phyloP scores from a whole-genome alignment of 2,888 invertebrate genomes.

The Caenorhabditis afra region DNA sequence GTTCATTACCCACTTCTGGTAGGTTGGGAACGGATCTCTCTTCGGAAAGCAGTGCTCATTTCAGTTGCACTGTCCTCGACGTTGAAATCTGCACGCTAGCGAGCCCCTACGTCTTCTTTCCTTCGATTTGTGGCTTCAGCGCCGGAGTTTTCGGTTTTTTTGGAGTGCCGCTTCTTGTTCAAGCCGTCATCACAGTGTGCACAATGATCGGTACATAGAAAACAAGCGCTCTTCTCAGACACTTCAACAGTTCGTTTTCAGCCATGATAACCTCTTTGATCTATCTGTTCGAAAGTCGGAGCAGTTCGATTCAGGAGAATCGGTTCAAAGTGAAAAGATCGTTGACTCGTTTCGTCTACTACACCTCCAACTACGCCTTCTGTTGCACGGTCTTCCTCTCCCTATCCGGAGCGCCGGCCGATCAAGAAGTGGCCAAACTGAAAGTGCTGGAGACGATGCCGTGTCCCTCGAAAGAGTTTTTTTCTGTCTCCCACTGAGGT shows the following conservation, averaged over 20 bases:
- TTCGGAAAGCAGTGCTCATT: too few relatives aligned
- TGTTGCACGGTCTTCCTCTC: not conserved
- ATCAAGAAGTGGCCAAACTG: conserved; percentile 17
- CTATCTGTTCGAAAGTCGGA: conserved; percentile 2
- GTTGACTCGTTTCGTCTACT: not conserved
- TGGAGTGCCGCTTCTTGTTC: conserved; percentile 1
- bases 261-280: not conserved
- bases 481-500: not conserved
- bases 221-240: too few relatives aligned
- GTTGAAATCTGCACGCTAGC: conserved; percentile 4
- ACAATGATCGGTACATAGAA: conserved; percentile 27
- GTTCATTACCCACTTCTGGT: conserved; percentile 17
- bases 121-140: not conserved
- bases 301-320: conserved; percentile 2
- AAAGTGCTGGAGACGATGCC: conserved; percentile 6
- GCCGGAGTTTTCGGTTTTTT: conserved; percentile 17
- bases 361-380: not conserved
- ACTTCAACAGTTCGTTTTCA: too few relatives aligned
- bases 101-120: conserved; percentile 26
- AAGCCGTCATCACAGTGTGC: not conserved
- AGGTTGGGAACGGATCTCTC: too few relatives aligned
- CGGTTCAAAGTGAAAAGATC: not conserved
- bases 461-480: conserved; percentile 18
- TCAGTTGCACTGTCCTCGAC: conserved; percentile 14
- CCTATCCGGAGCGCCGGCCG: conserved; percentile 3